Evolutionary conservation across 1,140 invertebrate species (phyloP).

Genomic region (Trachymyrmex septentrionalis): DNA sequence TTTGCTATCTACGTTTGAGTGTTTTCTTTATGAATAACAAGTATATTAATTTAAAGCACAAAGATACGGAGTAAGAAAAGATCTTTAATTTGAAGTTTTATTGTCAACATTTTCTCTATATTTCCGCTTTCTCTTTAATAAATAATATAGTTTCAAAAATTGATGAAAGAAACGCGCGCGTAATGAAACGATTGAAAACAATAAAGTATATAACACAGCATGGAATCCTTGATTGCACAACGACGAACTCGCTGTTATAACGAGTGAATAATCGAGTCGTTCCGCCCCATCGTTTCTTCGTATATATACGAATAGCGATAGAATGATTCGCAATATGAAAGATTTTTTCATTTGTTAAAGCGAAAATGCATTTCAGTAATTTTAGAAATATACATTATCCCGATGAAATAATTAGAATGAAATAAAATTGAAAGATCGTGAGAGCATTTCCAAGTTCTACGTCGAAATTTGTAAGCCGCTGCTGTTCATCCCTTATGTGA

Average conservation of each 20-base stretch:
- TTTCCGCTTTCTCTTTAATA: background rate
- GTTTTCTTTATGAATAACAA: background rate
- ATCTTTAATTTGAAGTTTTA: background rate
- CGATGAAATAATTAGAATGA: conserved; percentile 7
- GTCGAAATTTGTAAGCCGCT: background rate
- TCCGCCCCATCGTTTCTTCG: conserved; percentile 23
- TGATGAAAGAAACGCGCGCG: background rate
- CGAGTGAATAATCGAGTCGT: conserved; percentile 43
- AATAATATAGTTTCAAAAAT: background rate
- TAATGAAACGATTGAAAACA: conserved; percentile 39
- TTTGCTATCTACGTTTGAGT: background rate
- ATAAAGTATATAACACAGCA: background rate
- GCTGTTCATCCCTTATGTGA: background rate
- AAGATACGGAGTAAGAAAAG: background rate
- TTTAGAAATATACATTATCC: background rate
- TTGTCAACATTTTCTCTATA: background rate
- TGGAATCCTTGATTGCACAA: conserved; percentile 37
- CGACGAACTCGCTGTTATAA: conserved; percentile 21
- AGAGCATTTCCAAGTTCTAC: background rate
- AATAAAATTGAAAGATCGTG: background rate
- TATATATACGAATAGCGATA: background rate
- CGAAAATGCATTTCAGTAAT: background rate
- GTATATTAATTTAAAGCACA: conserved; percentile 14
- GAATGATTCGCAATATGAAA: conserved; percentile 4
- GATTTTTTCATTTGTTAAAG: conserved; percentile 29